These are phyloP conservation scores for Micropoecilia bifurca DNA, from an alignment of 2,797 vertebrate genomes.

Conservation along the genomic window DNA sequence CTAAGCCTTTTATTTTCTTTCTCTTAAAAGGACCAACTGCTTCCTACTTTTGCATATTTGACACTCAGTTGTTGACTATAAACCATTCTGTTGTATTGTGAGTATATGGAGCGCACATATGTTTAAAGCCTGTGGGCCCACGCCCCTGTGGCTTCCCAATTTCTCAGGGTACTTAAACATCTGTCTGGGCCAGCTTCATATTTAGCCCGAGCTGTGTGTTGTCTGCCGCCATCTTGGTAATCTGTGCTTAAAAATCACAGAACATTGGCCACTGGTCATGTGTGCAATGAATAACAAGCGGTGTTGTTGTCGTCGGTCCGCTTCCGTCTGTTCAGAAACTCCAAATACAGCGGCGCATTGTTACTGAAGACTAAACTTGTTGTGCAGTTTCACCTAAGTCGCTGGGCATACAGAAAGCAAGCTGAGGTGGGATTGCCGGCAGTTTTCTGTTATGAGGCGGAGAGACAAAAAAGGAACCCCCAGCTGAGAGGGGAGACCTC, in stretches of 20 bases:
- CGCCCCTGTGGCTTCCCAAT: slow-evolving; percentile 72
- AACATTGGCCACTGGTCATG: slow-evolving; percentile 35
- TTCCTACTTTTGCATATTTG: slow-evolving; percentile 59
- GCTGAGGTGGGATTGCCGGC: slow-evolving; percentile 67
- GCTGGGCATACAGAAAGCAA: slow-evolving; percentile 60
- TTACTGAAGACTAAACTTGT: slow-evolving; percentile 22
- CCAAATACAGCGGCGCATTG: not conserved
- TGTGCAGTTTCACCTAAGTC: slow-evolving; percentile 37
- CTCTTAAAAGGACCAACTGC: slow-evolving; percentile 58
- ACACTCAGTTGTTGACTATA: slow-evolving; percentile 65
- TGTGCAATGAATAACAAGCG: slow-evolving; percentile 30
- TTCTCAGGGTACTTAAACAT: slow-evolving; percentile 78
- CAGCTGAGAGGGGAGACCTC: slow-evolving; percentile 82
- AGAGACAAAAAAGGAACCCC: slow-evolving; percentile 70
- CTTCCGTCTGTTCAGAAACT: not conserved
- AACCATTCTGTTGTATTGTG: slow-evolving; percentile 54
- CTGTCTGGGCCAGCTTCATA: slow-evolving; percentile 71
- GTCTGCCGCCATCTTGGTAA: slow-evolving; percentile 72
- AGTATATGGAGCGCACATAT: slow-evolving; percentile 71
- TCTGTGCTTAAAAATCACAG: slow-evolving; percentile 69
- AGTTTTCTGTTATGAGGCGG: slow-evolving; percentile 64
- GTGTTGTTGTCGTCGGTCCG: slow-evolving; percentile 15
- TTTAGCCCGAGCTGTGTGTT: slow-evolving; percentile 64
- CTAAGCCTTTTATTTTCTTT: slow-evolving; percentile 47
- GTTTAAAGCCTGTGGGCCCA: slow-evolving; percentile 74